Conservation (phyloP, 2,113 vertebrate species). For the Bucco capensis region DNA sequence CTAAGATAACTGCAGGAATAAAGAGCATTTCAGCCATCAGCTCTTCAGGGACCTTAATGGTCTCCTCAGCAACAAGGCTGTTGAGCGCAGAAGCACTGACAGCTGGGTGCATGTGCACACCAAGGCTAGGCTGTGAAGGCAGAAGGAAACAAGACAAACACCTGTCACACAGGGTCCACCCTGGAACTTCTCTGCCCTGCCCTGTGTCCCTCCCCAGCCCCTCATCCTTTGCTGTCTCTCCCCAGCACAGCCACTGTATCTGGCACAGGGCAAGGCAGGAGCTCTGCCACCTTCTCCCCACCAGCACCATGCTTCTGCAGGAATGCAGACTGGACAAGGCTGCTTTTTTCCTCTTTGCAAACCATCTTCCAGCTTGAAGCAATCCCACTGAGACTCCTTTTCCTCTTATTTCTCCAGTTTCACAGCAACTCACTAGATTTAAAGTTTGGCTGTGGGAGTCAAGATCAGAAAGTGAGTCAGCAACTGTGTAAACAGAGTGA, state of each 20-base stretch:
- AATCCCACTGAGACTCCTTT: neutral
- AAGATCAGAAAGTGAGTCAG: neutral
- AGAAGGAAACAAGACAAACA: neutral
- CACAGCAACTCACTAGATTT: neutral
- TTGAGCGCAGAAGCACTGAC: neutral
- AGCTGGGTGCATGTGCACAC: neutral
- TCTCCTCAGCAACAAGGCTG: slow-evolving; percentile 48
- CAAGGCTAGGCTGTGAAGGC: neutral
- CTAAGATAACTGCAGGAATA: neutral
- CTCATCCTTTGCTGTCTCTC: neutral
- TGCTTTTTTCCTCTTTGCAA: neutral
- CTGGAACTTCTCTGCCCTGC: neutral
- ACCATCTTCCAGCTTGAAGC: neutral
- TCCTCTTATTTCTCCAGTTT: neutral
- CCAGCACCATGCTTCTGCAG: neutral
- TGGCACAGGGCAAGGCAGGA: rapidly evolving
- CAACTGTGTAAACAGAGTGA: neutral
- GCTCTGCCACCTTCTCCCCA: neutral
- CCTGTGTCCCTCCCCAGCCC: neutral
- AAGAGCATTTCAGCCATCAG: neutral
- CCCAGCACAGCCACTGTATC: neutral
- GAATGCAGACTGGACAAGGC: neutral
- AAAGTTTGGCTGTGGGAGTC: neutral
- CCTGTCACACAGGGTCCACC: neutral
- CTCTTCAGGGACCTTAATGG: neutral